Percentiles rank a stretch among this genome's conserved stretches.
These are phyloP conservation scores for Aleiodes leptofemur DNA, from an alignment of 2,888 invertebrate genomes.

Conservation along the genomic window DNA sequence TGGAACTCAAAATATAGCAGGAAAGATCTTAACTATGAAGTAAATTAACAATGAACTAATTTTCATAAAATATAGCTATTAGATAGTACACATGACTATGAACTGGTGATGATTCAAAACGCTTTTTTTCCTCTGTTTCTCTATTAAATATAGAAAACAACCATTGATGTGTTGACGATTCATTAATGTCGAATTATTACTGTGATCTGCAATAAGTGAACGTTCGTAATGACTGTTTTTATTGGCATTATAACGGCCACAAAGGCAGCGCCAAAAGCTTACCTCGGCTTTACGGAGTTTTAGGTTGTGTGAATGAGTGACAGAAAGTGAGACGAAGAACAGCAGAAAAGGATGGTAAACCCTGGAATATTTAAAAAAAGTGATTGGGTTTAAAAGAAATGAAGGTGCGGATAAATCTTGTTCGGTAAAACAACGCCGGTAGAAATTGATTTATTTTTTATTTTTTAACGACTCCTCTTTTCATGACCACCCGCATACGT, in stretches of 20 bases:
- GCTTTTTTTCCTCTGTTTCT: no score
- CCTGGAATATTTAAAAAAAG: background rate
- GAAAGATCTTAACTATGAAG: no score
- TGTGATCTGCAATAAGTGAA: slow-evolving; percentile 47
- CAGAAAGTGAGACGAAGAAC: slow-evolving; percentile 35
- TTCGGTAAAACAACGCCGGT: slow-evolving; percentile 60
- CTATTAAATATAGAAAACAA: no score
- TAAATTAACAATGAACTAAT: no score
- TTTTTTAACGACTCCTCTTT: slow-evolving; percentile 23
- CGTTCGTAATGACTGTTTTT: slow-evolving; percentile 58
- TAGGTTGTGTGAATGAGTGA: slow-evolving; percentile 20
- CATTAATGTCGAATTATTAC: slow-evolving; percentile 46
- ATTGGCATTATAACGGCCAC: slow-evolving; percentile 57
- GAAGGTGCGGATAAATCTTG: slow-evolving; percentile 36
- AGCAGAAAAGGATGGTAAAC: slow-evolving; percentile 30
- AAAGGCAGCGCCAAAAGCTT: slow-evolving; percentile 56
- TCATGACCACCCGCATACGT: slow-evolving; percentile 18
- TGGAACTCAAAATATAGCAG: no score
- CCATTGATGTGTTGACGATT: slow-evolving; percentile 43
- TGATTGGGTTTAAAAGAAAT: slow-evolving; percentile 13
- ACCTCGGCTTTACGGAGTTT: slow-evolving; percentile 54
- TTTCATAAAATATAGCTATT: no score
- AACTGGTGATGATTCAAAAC: no score
- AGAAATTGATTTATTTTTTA: slow-evolving; percentile 66
- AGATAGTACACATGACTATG: no score